Conservation (phyloP, 92 coral and sea anemone species). For the Siderastrea radians region DNA sequence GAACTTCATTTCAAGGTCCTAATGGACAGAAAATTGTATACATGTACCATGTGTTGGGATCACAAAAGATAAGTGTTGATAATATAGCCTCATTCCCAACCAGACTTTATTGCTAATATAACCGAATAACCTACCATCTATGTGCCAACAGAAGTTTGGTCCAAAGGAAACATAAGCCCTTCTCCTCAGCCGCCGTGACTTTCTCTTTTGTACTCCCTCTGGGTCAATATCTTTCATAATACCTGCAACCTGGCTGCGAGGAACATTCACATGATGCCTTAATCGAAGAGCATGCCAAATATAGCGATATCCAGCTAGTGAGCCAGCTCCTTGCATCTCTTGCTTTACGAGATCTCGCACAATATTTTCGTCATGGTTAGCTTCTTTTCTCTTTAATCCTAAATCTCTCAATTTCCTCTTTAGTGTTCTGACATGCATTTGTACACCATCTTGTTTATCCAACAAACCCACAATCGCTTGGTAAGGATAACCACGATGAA, state of each 20-base stretch:
- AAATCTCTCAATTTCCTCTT: too few species aligned
- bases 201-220: constrained; percentile 62
- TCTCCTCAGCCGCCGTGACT: constrained; percentile 50
- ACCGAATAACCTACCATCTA: constrained; percentile 47
- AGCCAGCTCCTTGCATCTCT: too few species aligned
- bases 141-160: constrained; percentile 77
- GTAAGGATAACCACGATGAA: too few species aligned
- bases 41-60: not conserved
- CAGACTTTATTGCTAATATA: not conserved
- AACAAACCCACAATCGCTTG: too few species aligned
- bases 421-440: too few species aligned
- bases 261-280: constrained; percentile 48
- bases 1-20: not conserved
- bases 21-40: not conserved
- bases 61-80: not conserved
- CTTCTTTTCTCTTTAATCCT: too few species aligned
- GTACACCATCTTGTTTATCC: too few species aligned
- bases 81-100: not conserved
- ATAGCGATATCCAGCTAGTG: too few species aligned
- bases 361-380: too few species aligned
- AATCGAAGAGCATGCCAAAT: too few species aligned
- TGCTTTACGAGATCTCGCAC: too few species aligned
- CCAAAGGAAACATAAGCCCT: constrained; percentile 63
- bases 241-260: constrained; percentile 42
- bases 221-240: constrained; percentile 74